Base-by-base conservation (phyloP, 92 coral and sea anemone species). In the Zoanthus sansibaricus region DNA sequence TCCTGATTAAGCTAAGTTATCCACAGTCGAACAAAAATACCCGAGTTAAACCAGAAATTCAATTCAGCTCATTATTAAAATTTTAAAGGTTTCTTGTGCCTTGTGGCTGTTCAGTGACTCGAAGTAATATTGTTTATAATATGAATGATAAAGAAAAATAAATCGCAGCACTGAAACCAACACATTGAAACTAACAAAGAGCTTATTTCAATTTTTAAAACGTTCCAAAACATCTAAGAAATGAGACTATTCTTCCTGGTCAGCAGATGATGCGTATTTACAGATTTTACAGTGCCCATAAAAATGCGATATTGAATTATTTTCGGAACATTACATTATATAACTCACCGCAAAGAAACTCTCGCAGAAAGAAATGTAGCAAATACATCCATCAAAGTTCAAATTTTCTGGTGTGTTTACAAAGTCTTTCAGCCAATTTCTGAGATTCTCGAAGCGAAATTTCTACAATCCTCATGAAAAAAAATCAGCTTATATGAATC, bases 331-430 rank as follows among this genome's bases (percentile, higher is more conserved):
- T 25, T 25, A 18, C 20, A 47, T 10, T 11, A 66, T 62, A 37
- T 17, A 46, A 80, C 85, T 80, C 66, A 80, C 85, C 85, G 74
- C 49, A 80, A 47, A 66, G 47, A n/a, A 44, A 80, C 51, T 66
- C 47, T 47, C 42, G 73, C n/a, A 3, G 75, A 80, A 64, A 66
- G 18, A 9, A 66, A 80, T 20, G 56, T 15, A n/a, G 85, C 62
- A 42, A 80, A 80, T 46, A 79, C 17, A 16, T 80, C 85, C 74
- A 80, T 80, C 33, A 64, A 45, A 59, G 59, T 47, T 30, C 55
- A 30, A 80, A 11, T 42, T 33, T 32, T 37, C 42, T 48, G 31
- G 6, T 62, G 72, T 79, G 37, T 20, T 78, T 30, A 33, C 21
- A 44, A 52, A 9, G 15, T 54, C 45, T 0, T 64, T 30, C 5